These are phyloP conservation scores for Tipula confusa DNA, from an alignment of 2,888 invertebrate genomes.

Conservation along the genomic window DNA sequence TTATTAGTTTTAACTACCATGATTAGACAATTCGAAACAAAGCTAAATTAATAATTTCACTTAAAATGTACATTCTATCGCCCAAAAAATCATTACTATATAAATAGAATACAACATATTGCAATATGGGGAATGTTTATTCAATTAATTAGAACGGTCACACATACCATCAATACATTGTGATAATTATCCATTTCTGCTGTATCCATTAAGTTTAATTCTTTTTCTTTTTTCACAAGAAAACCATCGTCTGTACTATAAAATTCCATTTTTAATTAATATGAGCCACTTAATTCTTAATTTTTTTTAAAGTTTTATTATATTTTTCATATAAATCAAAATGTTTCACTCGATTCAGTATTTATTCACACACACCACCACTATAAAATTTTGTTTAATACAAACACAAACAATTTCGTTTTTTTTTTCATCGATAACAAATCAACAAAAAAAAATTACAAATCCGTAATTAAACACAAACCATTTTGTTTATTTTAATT, in stretches of 20 bases:
- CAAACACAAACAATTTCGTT: neutral
- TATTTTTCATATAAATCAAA: neutral
- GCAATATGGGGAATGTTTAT: neutral
- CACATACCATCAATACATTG: neutral
- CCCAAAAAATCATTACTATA: neutral
- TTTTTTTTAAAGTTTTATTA: neutral
- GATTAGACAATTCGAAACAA: neutral
- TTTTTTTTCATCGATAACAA: neutral
- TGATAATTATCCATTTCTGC: constrained; percentile 12
- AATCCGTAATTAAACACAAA: neutral
- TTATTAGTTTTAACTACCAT: neutral
- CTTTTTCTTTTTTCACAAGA: constrained; percentile 16
- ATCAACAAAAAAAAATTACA: too few species aligned
- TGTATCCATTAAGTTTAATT: neutral
- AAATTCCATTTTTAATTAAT: neutral
- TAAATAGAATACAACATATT: neutral
- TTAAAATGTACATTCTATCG: neutral
- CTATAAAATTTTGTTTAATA: neutral
- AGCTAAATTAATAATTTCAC: neutral
- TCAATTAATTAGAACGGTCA: neutral
- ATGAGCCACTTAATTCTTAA: neutral
- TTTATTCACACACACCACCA: neutral
- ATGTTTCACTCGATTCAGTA: neutral
- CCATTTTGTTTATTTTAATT: neutral
- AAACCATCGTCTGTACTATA: neutral